A percentile compares a stretch with the other conserved stretches of the same genome.
phyloP scores from a whole-genome alignment of 2,888 invertebrate species.

The Ornithoptera priamus region DNA sequence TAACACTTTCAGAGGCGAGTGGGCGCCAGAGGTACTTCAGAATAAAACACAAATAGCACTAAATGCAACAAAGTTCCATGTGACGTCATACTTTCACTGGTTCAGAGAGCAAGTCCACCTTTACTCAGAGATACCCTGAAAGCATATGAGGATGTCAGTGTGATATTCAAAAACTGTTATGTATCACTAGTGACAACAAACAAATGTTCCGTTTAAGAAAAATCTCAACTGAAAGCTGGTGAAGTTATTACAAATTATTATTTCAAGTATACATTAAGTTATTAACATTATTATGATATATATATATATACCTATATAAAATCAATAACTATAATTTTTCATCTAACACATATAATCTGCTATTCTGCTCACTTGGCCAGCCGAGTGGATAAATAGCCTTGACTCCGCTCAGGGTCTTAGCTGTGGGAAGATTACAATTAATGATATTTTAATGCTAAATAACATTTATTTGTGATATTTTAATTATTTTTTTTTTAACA shows the following conservation, averaged over 20 bases:
- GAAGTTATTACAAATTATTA: conserved; percentile 23
- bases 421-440: too few relatives aligned
- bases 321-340: too few relatives aligned
- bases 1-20: conserved; percentile 82
- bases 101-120: conserved; percentile 88
- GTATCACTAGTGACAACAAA: conserved; percentile 27
- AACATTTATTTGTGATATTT: not conserved
- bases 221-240: conserved; percentile 29
- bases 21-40: conserved; percentile 88
- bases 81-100: conserved; percentile 86
- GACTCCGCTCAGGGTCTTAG: too few relatives aligned
- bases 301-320: too few relatives aligned
- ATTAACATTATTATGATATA: not conserved
- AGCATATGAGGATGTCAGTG: conserved; percentile 22
- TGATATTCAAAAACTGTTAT: conserved; percentile 33
- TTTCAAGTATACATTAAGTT: not conserved
- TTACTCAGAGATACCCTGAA: conserved; percentile 85
- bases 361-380: too few relatives aligned
- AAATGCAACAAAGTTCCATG: conserved; percentile 84
- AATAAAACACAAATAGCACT: conserved; percentile 83
- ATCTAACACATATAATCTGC: too few relatives aligned
- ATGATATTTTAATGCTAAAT: not conserved
- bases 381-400: too few relatives aligned
- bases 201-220: conserved; percentile 25
- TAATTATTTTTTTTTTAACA: not conserved